These are phyloP conservation scores for Drosophila cracens DNA, from an alignment of 2,888 invertebrate genomes.

Conservation along the genomic window DNA sequence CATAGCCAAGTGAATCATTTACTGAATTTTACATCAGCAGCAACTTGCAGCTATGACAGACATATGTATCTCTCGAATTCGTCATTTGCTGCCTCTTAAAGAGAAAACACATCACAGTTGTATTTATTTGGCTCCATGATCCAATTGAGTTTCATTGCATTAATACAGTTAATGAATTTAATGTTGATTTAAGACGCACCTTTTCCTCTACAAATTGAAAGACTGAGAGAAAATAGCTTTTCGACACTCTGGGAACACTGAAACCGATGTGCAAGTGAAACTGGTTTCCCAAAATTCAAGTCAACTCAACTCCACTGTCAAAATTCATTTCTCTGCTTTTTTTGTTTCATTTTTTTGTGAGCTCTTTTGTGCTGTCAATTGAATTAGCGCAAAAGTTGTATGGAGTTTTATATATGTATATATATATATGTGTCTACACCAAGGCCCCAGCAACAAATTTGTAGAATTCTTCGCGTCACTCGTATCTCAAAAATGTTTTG, in stretches of 20 bases:
- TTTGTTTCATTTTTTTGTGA: slow-evolving; percentile 13
- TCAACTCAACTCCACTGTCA: slow-evolving; percentile 29
- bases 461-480: slow-evolving; percentile 42
- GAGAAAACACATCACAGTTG: slow-evolving; percentile 17
- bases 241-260: slow-evolving; percentile 14
- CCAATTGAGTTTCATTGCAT: slow-evolving; percentile 26
- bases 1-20: slow-evolving; percentile 27
- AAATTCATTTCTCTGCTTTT: slow-evolving; percentile 42
- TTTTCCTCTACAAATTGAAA: slow-evolving; percentile 50
- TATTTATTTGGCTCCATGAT: slow-evolving; percentile 6
- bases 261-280: slow-evolving; percentile 28
- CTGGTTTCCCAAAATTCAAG: slow-evolving; percentile 47
- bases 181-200: slow-evolving; percentile 60
- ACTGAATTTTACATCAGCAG: slow-evolving; percentile 7
- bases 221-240: slow-evolving; percentile 10
- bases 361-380: slow-evolving; percentile 69
- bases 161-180: slow-evolving; percentile 58
- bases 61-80: background rate
- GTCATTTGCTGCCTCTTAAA: slow-evolving; percentile 17
- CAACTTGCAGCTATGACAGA: background rate
- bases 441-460: slow-evolving; percentile 14
- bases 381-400: slow-evolving; percentile 65
- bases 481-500: slow-evolving; percentile 70
- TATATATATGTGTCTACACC: background rate
- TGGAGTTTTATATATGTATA: slow-evolving; percentile 22